Evolutionary conservation across 2,113 vertebrate species (phyloP).

Genomic region (Perognathus longimembris): DNA sequence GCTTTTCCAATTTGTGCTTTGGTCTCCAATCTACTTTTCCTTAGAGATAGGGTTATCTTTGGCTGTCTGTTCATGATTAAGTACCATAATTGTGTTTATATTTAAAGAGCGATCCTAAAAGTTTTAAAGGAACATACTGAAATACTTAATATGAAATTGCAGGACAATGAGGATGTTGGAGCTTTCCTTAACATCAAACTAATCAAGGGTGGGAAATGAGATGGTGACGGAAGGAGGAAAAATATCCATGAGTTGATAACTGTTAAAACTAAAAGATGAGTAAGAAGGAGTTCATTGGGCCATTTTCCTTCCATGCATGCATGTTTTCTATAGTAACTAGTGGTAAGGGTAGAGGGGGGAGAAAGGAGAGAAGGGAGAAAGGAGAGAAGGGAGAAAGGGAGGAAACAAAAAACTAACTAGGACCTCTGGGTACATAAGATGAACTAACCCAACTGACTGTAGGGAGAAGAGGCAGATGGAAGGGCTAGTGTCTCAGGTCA

Average conservation of each 20-base stretch:
- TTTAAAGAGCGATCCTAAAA: neutral
- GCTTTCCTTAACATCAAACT: neutral
- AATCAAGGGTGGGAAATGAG: neutral
- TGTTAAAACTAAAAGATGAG: neutral
- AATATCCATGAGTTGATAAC: neutral
- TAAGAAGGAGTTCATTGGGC: too few relatives aligned
- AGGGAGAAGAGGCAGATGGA: neutral
- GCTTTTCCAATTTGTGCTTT: constrained; percentile 8
- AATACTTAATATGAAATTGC: neutral
- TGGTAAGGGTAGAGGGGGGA: neutral
- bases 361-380: neutral
- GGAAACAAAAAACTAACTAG: neutral
- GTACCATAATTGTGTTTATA: neutral
- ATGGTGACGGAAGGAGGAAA: neutral
- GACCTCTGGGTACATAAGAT: neutral
- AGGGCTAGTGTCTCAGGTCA: neutral
- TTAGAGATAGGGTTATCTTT: neutral
- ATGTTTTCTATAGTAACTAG: neutral
- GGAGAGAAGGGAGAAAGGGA: neutral
- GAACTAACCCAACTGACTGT: neutral
- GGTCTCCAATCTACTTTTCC: neutral
- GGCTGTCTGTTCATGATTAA: neutral
- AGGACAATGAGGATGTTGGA: neutral
- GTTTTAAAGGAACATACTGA: neutral
- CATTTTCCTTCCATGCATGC: neutral